Evolutionary conservation across 1,140 invertebrate species (phyloP), one percentile per base, ranked within the genome.

Genomic region (Trinorchestia longiramus): DNA sequence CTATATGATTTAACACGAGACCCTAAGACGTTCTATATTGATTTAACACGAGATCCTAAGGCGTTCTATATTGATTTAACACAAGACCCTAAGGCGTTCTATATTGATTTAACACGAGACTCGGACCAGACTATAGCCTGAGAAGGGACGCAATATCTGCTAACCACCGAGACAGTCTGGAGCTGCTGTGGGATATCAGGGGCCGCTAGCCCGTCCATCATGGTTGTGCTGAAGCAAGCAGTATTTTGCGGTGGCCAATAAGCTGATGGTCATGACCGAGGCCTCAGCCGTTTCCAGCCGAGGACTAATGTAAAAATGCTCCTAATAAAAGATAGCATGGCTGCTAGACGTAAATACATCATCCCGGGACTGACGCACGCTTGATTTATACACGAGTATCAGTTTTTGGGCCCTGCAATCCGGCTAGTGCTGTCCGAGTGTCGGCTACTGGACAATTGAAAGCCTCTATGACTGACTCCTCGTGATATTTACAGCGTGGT

Each of bases 201-300:
- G 88, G 15, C 43, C 92, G 36, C 43, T 47, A 4, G 92, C 43
- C 41, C 92, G 92, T 94, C 44, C 92, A 94, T 94, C 92, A 94
- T 94, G 11, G 43, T 94, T 45, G 43, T 94, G 92, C 92, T 94
- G 92, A 94, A 42, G 92, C 92, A n/a, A n/a, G 92, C 92, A 94
- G 43, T 94, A 94, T 45, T 94, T 94, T 94, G 92, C 43, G 92
- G 92, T 1, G 92, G 92, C 92, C 92, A 94, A 94, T 94, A 94
- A 94, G 92, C 92, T 47, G 44, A 44, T 94, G 44, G 92, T 94
- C 43, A 94, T 45, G 43, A 45, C 43, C 43, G 43, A 6, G 17
- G 44, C 43, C 8, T 6, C 92, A 94, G 92, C 17, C 43, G 41
- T 90, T 90, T 15, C 43, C 0, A 28, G 88, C 88, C n/a, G 8